Evolutionary conservation across 2,113 vertebrate genomes (phyloP), one percentile per base, ranked within the genome.

Genomic region (Phyllostomus discolor): DNA sequence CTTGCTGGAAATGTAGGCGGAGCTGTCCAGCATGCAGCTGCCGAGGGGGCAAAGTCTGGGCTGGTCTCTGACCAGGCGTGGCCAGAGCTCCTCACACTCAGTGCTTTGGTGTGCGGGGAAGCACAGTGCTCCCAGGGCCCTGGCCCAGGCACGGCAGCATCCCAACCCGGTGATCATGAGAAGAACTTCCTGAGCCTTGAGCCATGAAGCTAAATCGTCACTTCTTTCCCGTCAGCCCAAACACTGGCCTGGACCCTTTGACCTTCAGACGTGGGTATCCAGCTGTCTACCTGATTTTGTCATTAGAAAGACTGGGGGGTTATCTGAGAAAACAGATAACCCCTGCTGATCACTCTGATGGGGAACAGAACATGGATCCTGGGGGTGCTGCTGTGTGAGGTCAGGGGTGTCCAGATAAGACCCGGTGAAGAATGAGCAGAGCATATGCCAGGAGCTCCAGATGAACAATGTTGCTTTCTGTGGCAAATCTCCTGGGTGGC

Each of bases 131-230:
- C 4, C 7, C 17, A 41, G n/a, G 52, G 48, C 35, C 19, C 11
- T 3, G 12, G 48, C 10, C 14, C 14, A 43, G 14, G 19, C 6
- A 5, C 2, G 41, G 16, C 73, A 59, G 62, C 4, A 50, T 48
- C 9, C 38, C 54, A 88, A 26, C 62, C 54, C 52, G 19, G 69
- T 2, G 14, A 28, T 54, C 26, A 26, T 46, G 12, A 83, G 66
- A 82, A 69, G 70, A 86, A 52, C 50, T 78, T 90, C 35, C 57
- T 69, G 80, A 70, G 35, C 31, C 70, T 52, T 50, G 26, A 87
- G 38, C 19, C 43, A 20, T 14, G 52, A 75, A 59, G 35, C 41
- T 22, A 66, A 92, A 72, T 78, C 50, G 35, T 70, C 26, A n/a
- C 12, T 76, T 83, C 75, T 69, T 79, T n/a, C 35, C 38, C 48